phyloP scores from a whole-genome alignment of 2,113 vertebrate species.

The Eurystomus gularis region DNA sequence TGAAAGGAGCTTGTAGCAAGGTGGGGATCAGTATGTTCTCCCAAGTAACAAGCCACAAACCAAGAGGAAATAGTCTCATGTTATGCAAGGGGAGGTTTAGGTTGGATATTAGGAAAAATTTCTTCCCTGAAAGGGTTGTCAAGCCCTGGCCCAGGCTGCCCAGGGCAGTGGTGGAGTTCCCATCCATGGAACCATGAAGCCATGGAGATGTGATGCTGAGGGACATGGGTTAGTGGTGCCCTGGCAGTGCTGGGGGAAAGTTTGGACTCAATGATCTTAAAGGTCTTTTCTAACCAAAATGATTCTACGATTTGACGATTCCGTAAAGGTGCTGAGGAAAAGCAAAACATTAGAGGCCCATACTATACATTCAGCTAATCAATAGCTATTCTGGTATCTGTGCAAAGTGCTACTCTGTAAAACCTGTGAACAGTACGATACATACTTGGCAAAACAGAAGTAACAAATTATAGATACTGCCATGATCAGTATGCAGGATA shows the following conservation, averaged over 20 bases:
- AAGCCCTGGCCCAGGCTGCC: background rate
- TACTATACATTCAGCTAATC: background rate
- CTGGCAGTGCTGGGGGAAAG: background rate
- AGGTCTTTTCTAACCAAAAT: background rate
- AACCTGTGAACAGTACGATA: background rate
- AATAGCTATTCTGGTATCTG: background rate
- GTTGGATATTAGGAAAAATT: background rate
- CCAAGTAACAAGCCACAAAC: background rate
- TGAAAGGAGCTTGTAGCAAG: background rate
- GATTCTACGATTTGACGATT: background rate
- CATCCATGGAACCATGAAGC: background rate
- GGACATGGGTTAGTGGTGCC: background rate
- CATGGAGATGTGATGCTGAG: background rate
- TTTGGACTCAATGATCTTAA: background rate
- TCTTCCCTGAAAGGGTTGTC: background rate
- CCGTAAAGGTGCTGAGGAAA: background rate
- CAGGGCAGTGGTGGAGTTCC: background rate
- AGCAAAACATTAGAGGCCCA: background rate
- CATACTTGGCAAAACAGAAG: slow-evolving; percentile 66
- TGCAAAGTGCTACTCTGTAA: background rate
- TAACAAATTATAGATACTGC: slow-evolving; percentile 52
- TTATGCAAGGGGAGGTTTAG: background rate
- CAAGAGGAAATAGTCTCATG: background rate
- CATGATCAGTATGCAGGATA: slow-evolving; percentile 54
- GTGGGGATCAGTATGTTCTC: background rate